Percentiles rank a stretch among this genome's conserved stretches.
Evolutionary conservation across 2,888 invertebrate genomes (phyloP).

Genomic region (Branchipolynoe longqiensis): DNA sequence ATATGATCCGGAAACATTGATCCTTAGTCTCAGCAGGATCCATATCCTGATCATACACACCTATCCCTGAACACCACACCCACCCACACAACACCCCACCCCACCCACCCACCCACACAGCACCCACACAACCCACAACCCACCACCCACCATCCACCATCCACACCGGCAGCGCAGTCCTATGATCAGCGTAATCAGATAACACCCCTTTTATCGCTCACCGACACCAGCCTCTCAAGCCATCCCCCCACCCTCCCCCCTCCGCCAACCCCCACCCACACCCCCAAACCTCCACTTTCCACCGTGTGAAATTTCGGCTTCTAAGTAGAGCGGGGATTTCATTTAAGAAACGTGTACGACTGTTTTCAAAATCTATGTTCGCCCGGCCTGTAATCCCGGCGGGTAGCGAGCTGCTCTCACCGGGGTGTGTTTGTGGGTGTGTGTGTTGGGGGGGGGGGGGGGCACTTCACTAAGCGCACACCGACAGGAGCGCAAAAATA

Average conservation of each 20-base stretch:
- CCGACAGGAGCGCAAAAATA: too few species aligned
- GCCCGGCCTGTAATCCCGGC: conserved; percentile 19
- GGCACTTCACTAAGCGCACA: too few species aligned
- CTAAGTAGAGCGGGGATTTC: conserved; percentile 37
- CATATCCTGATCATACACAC: conserved; percentile 13
- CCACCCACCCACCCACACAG: too few species aligned
- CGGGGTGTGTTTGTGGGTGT: too few species aligned
- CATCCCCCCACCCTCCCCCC: too few species aligned
- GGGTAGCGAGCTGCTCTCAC: conserved; percentile 12
- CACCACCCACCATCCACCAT: background rate
- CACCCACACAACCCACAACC: too few species aligned
- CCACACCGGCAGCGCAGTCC: background rate
- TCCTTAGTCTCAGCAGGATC: conserved; percentile 16
- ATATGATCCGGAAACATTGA: conserved; percentile 7
- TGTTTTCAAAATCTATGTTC: conserved; percentile 43
- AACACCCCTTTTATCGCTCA: conserved; percentile 40
- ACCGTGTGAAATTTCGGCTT: conserved; percentile 44
- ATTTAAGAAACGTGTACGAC: conserved; percentile 47
- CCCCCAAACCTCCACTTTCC: too few species aligned
- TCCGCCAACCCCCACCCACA: too few species aligned
- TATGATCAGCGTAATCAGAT: conserved; percentile 38
- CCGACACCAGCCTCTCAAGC: conserved; percentile 23
- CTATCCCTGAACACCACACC: too few species aligned
- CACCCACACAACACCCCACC: too few species aligned
- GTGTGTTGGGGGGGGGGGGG: too few species aligned